phyloP scores from a whole-genome alignment of 2,113 vertebrate species.

The Triplophysa dalaica region DNA sequence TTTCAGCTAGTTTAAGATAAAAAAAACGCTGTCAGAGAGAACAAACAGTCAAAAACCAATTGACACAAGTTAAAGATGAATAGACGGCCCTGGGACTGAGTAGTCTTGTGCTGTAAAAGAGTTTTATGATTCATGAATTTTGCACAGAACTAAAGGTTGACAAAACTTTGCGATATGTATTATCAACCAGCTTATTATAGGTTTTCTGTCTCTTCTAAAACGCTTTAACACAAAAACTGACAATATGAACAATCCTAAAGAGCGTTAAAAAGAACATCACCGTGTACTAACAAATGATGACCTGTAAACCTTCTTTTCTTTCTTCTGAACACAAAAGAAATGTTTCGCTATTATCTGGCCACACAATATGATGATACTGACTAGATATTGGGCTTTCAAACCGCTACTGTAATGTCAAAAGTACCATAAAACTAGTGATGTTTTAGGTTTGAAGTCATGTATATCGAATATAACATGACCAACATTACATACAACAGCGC shows the following conservation, averaged over 20 bases:
- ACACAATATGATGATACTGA: neutral
- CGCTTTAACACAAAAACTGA: neutral
- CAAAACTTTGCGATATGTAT: neutral
- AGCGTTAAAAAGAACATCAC: too few relatives aligned
- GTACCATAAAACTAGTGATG: too few relatives aligned
- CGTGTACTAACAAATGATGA: neutral
- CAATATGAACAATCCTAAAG: neutral
- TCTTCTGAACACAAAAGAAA: neutral
- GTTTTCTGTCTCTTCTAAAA: neutral
- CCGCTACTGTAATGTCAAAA: too few relatives aligned
- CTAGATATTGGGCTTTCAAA: neutral
- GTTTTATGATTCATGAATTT: conserved; percentile 22
- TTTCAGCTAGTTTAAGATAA: conserved; percentile 34
- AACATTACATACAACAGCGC: too few relatives aligned
- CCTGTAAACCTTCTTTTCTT: neutral
- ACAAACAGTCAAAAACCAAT: conserved; percentile 29
- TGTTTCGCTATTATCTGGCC: neutral
- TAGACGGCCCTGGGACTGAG: neutral
- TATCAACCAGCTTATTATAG: neutral
- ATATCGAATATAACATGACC: too few relatives aligned
- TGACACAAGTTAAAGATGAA: conserved; percentile 13
- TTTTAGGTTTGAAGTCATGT: too few relatives aligned
- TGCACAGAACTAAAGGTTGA: neutral
- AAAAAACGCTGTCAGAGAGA: conserved; percentile 18
- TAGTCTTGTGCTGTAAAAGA: neutral